phyloP scores from a whole-genome alignment of 1,140 invertebrate genomes.

The Tetramorium simillimum region DNA sequence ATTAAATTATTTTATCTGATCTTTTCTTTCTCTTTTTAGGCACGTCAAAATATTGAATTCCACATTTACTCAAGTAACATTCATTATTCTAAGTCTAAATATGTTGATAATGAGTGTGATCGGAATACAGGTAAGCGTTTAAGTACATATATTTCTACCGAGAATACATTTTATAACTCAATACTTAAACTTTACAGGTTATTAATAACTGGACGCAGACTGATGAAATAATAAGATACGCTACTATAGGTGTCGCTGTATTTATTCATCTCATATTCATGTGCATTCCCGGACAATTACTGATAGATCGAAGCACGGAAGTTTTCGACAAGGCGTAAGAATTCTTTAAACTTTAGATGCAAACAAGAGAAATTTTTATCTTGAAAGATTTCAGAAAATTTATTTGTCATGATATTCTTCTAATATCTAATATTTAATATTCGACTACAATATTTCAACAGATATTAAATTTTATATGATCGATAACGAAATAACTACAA shows the following conservation, averaged over 20 bases:
- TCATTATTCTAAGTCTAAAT: constrained; percentile 1
- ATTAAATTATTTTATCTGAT: constrained; percentile 16
- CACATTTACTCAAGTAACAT: constrained; percentile 7
- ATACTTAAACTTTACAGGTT: constrained; percentile 16
- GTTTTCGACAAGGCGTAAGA: constrained; percentile 34
- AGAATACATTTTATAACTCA: not conserved
- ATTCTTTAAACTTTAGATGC: not conserved
- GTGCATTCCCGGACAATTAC: constrained; percentile 38
- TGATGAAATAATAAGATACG: constrained; percentile 3
- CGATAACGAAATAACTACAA: too few species aligned
- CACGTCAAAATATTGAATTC: not conserved
- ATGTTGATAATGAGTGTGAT: constrained; percentile 16
- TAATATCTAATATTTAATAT: not conserved
- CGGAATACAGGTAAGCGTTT: not conserved
- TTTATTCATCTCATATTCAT: not conserved
- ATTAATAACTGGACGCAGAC: not conserved
- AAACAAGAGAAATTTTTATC: not conserved
- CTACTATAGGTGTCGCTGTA: not conserved
- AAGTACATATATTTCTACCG: too few species aligned
- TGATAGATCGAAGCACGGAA: constrained; percentile 14
- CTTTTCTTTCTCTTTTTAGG: not conserved
- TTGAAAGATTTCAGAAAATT: not conserved
- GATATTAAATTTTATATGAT: too few species aligned
- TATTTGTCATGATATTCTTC: not conserved
- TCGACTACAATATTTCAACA: too few species aligned